Evolutionary conservation across 2,888 invertebrate species (phyloP), one percentile per base, ranked within the genome.

Genomic region (Phalera bucephala): DNA sequence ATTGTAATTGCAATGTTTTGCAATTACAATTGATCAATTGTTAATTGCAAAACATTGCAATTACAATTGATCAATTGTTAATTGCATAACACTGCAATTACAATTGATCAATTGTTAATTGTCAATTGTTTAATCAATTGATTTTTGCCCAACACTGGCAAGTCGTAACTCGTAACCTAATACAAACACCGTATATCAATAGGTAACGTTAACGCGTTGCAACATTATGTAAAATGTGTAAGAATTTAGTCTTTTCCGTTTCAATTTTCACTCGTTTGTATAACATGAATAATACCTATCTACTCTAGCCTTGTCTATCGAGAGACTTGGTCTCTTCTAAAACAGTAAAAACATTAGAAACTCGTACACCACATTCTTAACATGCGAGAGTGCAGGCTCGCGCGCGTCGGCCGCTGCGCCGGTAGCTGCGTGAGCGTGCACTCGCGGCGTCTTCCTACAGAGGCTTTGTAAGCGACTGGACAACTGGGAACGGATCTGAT

Each of bases 201-300:
- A n/a, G n/a, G n/a, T n/a, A 83, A 84, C 76, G 64, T 78, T 75
- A 84, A 83, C 81, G 75, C 72, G 80, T 72, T 83, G 83, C 80
- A 87, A 86, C 82, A 88, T 83, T 81, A 78, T 80, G 80, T 84
- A 84, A 79, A 82, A 72, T 78, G 76, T 80, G 70, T 79, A 80
- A 81, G 85, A 83, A 82, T 88, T 89, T 81, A 88, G 88, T 88
- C 88, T 88, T 89, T 71, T 89, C 83, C 82, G 88, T 88, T 89
- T 77, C 88, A 84, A 73, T 83, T 80, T 80, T 86, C 85, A 86
- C 80, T 80, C 79, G 68, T 75, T 82, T 80, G 71, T 78, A 74
- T 80, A 83, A 78, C 72, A 75, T 80, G 80, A 84, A 79, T 79
- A 77, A 72, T 73, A 79, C 78, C 88, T 89, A 89, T 84, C 88